These are phyloP conservation scores for Xestia rhomboidea DNA, from an alignment of 2,888 invertebrate genomes.

Conservation along the genomic window DNA sequence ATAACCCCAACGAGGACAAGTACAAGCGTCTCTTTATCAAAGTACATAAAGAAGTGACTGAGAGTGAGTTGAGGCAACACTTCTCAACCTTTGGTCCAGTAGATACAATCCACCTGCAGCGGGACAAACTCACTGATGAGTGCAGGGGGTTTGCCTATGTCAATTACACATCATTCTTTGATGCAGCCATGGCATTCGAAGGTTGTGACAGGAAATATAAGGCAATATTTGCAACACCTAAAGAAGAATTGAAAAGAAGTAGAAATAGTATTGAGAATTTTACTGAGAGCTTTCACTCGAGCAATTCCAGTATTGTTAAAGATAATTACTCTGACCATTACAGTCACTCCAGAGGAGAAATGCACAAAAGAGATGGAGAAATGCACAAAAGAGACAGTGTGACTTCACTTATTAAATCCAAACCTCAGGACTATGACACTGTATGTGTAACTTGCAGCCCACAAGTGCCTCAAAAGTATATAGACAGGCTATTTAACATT, in stretches of 20 bases:
- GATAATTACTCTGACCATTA: slow-evolving; percentile 67
- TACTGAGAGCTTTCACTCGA: slow-evolving; percentile 66
- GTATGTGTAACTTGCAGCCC: slow-evolving; percentile 94
- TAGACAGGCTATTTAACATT: slow-evolving; percentile 96
- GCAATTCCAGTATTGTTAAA: slow-evolving; percentile 66
- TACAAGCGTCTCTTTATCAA: slow-evolving; percentile 96
- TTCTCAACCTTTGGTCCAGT: slow-evolving; percentile 97
- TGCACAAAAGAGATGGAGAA: slow-evolving; percentile 67
- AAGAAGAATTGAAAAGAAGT: slow-evolving; percentile 88
- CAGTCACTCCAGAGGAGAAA: slow-evolving; percentile 58
- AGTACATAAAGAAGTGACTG: slow-evolving; percentile 94
- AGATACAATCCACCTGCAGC: slow-evolving; percentile 93
- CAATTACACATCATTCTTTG: slow-evolving; percentile 94
- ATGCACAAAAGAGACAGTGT: slow-evolving; percentile 65
- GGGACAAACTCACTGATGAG: slow-evolving; percentile 94
- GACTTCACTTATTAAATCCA: slow-evolving; percentile 69
- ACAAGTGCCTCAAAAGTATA: slow-evolving; percentile 93
- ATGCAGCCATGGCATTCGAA: slow-evolving; percentile 97
- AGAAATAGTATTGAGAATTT: slow-evolving; percentile 77
- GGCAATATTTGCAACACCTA: slow-evolving; percentile 97
- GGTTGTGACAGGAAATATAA: slow-evolving; percentile 96
- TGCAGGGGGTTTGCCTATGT: slow-evolving; percentile 98
- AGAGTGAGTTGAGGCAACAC: slow-evolving; percentile 94
- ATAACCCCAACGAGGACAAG: slow-evolving; percentile 78
- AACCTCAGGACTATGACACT: slow-evolving; percentile 90